Percentiles rank a stretch among this genome's conserved stretches.
These are phyloP conservation scores for Squalus acanthias DNA, from an alignment of 2,797 vertebrate species.

Conservation along the genomic window DNA sequence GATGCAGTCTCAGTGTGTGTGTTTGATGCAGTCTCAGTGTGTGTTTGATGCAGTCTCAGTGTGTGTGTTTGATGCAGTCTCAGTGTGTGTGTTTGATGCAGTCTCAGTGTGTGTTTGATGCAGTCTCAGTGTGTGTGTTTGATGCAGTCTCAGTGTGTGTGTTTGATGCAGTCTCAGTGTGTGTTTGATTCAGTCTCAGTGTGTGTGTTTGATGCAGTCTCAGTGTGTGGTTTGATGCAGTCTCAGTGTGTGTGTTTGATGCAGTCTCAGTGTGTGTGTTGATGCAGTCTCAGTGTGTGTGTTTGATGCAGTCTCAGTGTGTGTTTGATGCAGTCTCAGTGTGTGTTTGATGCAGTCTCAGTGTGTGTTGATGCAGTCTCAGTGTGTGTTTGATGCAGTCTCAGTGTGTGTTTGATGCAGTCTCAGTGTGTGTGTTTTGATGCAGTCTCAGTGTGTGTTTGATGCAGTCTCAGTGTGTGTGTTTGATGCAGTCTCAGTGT, in stretches of 20 bases:
- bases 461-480: too few relatives aligned
- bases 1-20: background rate
- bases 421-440: background rate
- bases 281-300: background rate
- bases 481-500: too few relatives aligned
- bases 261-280: background rate
- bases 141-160: background rate
- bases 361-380: background rate
- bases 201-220: too few relatives aligned
- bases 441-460: too few relatives aligned
- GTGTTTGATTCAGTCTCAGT: too few relatives aligned
- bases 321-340: too few relatives aligned
- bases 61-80: too few relatives aligned
- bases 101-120: too few relatives aligned
- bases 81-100: too few relatives aligned
- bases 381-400: too few relatives aligned
- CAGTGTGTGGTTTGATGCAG: too few relatives aligned
- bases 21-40: background rate
- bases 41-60: background rate
- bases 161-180: background rate
- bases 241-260: background rate
- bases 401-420: background rate
- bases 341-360: background rate
- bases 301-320: background rate
- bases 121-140: background rate